Percentiles rank a stretch among this genome's conserved stretches.
phyloP scores from a whole-genome alignment of 2,797 vertebrate genomes.

The Syndactyla subalaris region DNA sequence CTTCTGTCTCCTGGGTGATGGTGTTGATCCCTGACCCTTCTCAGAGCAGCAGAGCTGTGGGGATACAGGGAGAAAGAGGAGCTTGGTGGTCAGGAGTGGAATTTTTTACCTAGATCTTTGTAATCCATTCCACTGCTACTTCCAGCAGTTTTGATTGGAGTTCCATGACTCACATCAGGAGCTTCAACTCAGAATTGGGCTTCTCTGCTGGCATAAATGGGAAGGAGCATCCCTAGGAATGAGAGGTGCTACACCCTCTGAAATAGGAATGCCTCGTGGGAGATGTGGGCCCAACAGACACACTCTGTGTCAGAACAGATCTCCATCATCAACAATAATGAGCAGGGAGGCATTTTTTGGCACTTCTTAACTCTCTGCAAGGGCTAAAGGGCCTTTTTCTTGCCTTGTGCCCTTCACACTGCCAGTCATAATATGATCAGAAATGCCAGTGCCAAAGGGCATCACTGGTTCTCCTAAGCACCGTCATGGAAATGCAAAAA shows the following conservation, averaged over 20 bases:
- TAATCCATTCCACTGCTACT: background rate
- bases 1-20: background rate
- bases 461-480: background rate
- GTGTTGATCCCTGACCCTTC: background rate
- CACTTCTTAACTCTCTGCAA: background rate
- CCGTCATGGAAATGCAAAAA: background rate
- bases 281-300: background rate
- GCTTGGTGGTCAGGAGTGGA: background rate
- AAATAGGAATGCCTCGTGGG: background rate
- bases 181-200: background rate
- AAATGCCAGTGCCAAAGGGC: background rate
- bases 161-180: background rate
- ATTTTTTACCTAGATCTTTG: background rate
- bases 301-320: background rate
- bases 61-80: background rate
- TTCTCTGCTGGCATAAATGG: background rate
- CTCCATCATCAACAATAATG: background rate
- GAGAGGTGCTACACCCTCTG: background rate
- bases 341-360: background rate
- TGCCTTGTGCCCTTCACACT: constrained; percentile 2
- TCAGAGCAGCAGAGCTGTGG: background rate
- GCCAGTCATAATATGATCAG: background rate
- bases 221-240: background rate
- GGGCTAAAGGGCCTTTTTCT: background rate
- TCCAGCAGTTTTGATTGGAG: background rate